phyloP scores from a whole-genome alignment of 1,140 invertebrate genomes.

The Trissolcus basalis region DNA sequence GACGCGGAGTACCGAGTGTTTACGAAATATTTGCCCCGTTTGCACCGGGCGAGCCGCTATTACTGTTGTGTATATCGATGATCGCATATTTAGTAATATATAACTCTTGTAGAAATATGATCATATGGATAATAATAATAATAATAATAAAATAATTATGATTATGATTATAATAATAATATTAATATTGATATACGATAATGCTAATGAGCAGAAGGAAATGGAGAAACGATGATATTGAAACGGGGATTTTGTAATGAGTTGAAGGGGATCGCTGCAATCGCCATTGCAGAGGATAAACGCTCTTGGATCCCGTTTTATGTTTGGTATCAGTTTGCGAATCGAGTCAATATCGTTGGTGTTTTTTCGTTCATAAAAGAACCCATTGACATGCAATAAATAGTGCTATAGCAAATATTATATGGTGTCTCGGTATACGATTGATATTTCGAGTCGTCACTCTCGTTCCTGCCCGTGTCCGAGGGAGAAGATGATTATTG shows the following conservation, averaged over 20 bases:
- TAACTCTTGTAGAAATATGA: slow-evolving; percentile 64
- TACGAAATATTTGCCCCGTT: slow-evolving; percentile 6
- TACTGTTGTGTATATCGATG: slow-evolving; percentile 72
- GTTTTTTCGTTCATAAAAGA: slow-evolving; percentile 22
- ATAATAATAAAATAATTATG: too few relatives aligned
- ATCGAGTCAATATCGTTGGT: slow-evolving; percentile 52
- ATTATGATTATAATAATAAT: slow-evolving; percentile 27
- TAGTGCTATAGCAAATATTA: slow-evolving; percentile 53
- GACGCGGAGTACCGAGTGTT: slow-evolving; percentile 22
- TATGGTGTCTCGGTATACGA: slow-evolving; percentile 54
- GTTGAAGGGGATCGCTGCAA: slow-evolving; percentile 53
- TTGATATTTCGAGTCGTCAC: slow-evolving; percentile 41
- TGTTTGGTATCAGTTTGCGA: slow-evolving; percentile 47
- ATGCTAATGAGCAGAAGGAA: slow-evolving; percentile 19
- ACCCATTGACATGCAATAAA: slow-evolving; percentile 55
- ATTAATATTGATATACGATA: slow-evolving; percentile 49
- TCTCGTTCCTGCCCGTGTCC: slow-evolving; percentile 11
- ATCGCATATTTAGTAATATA: slow-evolving; percentile 71
- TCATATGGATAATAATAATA: slow-evolving; percentile 42
- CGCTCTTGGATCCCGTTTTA: slow-evolving; percentile 46
- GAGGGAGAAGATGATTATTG: slow-evolving; percentile 1
- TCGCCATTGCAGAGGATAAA: slow-evolving; percentile 40
- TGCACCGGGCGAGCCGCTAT: slow-evolving; percentile 31
- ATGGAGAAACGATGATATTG: slow-evolving; percentile 38
- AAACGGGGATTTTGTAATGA: slow-evolving; percentile 29